Evolutionary conservation across 2,888 invertebrate genomes (phyloP).

Genomic region (Luperina testacea): DNA sequence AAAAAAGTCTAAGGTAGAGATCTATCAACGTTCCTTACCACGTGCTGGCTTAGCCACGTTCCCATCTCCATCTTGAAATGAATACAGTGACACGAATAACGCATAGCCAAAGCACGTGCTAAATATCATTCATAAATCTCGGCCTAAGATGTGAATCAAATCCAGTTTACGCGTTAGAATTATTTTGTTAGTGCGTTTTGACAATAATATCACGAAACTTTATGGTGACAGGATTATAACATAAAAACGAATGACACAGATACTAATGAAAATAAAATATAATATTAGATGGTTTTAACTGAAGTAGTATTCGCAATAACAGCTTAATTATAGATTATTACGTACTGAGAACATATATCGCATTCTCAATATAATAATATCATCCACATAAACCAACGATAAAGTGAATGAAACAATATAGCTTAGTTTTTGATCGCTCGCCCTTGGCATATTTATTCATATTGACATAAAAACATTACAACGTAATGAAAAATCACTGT

Average conservation of each 20-base stretch:
- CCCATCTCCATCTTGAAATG: neutral
- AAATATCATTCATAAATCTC: neutral
- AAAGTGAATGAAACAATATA: neutral
- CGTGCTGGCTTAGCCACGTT: neutral
- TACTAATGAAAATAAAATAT: conserved; percentile 9
- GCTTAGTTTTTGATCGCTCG: neutral
- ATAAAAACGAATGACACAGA: conserved; percentile 1
- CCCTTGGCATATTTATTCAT: too few species aligned
- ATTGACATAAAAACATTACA: neutral
- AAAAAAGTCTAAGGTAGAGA: neutral
- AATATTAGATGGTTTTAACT: neutral
- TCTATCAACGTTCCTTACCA: neutral
- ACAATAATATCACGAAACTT: conserved; percentile 20
- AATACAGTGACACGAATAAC: neutral
- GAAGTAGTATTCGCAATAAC: neutral
- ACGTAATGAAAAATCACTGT: neutral
- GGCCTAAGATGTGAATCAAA: neutral
- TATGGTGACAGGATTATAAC: conserved; percentile 1
- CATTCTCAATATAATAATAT: neutral
- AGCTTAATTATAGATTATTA: neutral
- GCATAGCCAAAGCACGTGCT: neutral
- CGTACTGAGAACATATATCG: neutral
- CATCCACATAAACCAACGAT: conserved; percentile 3
- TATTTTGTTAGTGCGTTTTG: conserved; percentile 8
- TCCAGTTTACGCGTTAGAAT: neutral